These are phyloP conservation scores for Polyommatus iphigenia DNA, from an alignment of 2,888 invertebrate species.

Conservation along the genomic window DNA sequence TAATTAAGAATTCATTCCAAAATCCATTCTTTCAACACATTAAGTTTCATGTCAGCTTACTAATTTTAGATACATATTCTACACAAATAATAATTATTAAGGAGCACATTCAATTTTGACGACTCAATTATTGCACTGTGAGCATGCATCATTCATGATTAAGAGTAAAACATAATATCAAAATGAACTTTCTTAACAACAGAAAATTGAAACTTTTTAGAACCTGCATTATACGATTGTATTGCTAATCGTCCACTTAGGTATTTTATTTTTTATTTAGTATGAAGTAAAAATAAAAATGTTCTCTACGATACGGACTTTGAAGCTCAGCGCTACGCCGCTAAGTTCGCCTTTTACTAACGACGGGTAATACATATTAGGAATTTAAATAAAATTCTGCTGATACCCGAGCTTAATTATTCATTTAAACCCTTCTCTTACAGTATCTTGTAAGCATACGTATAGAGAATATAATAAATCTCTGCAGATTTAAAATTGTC, in stretches of 20 bases:
- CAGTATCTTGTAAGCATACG: neutral
- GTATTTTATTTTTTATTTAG: neutral
- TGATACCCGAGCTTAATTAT: too few species aligned
- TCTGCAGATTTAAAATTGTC: neutral
- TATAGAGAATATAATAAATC: neutral
- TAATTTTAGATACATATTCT: neutral
- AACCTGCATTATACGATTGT: too few species aligned
- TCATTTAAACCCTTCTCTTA: neutral
- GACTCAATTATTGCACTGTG: neutral
- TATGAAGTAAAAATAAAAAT: neutral
- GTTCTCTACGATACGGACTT: neutral
- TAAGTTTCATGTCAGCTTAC: neutral
- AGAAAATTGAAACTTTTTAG: too few species aligned
- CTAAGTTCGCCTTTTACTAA: neutral
- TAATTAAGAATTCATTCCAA: neutral
- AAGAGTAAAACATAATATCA: neutral
- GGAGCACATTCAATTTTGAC: neutral
- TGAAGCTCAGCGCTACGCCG: neutral
- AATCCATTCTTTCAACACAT: slow-evolving; percentile 8
- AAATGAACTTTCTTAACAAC: too few species aligned
- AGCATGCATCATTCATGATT: neutral
- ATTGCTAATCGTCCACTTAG: too few species aligned
- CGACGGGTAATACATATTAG: neutral
- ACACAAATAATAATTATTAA: neutral
- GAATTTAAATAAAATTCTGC: neutral